Evolutionary conservation across 2,113 vertebrate species (phyloP), one percentile per base, ranked within the genome.

Genomic region (Pholis gunnellus): DNA sequence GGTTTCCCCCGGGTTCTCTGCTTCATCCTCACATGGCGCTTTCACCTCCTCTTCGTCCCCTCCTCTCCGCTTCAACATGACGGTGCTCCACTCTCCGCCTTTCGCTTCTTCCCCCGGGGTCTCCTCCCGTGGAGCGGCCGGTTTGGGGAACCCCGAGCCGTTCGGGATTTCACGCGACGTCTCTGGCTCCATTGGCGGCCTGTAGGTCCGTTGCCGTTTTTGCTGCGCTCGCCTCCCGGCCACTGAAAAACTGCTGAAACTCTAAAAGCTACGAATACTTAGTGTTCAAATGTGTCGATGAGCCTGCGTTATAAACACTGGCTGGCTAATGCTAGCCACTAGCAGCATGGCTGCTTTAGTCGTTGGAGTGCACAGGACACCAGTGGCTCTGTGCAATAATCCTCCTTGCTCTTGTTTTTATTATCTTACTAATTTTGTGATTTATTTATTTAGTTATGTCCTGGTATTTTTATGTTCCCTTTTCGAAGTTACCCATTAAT

Each of bases 151-250:
- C 81, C 90, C 87, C 36, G 72, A 82, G 18, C 82, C 87, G 61
- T 67, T 75, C 17, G 78, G 83, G 44, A 64, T 84, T 87, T 94
- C 92, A 93, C 92, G 92, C 87, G 89, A 93, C 81, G 56, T 82
- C 73, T 82, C 87, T 4, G 91, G 92, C 84, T 96, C 93, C 93
- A 95, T 95, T 15, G 31, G 75, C 48, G 93, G 93, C 94, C 94
- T 87, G 61, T 60, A 13, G 69, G 0, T 50, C 18, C 14, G 20
- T 42, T 67, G 14, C n/a, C 9, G 63, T 29, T 40, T 7, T 63
- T 38, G 2, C n/a, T 22, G 1, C 9, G 27, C 6, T 40, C 1
- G 9, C 17, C 38, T 22, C 54, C 46, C 4, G 5, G 13, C 9
- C 11, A 9, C 6, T 25, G 9, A 0, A 50, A 4, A 34, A 40